Evolutionary conservation across 2,113 vertebrate genomes (phyloP), one percentile per base, ranked within the genome.

Genomic region (Ceyx margarethae): DNA sequence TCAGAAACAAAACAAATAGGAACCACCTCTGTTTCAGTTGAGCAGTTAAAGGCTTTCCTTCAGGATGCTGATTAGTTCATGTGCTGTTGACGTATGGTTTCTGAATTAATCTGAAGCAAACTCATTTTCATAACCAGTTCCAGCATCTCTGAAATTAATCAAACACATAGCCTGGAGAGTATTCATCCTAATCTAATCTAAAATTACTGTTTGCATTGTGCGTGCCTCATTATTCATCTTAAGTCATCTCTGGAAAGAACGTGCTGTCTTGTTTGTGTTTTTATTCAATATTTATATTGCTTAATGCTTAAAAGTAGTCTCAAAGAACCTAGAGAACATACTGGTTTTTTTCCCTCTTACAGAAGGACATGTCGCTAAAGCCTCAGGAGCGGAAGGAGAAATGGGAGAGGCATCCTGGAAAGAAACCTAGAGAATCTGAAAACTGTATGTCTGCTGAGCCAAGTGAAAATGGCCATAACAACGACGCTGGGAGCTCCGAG

Each of bases 341-440:
- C 2, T 54, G 4, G 37, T 67, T 16, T 58, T 50, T 43, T n/a
- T 9, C 20, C 25, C 29, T 74, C 45, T 83, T 97, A 65, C 98
- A 99, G 98, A 99, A 98, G 97, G 98, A 98, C 29, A 98, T 98
- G 94, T 98, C 98, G 1, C 91, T 99, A 95, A 99, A 99, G 97
- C 97, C 98, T 46, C 98, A 98, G 21, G 98, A 99, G 91, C 97
- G 98, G 94, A 99, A 99, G 95, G 97, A 98, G 97, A 97, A 98
- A 83, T 98, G 98, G 98, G 98, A 98, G 77, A 97, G 97, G 45
- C 98, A 97, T 80, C 97, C 97, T 25, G 95, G 95, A 28, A 99
- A 99, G 98, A 98, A 97, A 89, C 97, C 98, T 74, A 97, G 98
- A 81, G 98, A 98, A 92, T 97, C 98, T 29, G 98, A 99, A 75